Evolutionary conservation across 1,140 invertebrate species (phyloP).

Genomic region (Apis cerana): DNA sequence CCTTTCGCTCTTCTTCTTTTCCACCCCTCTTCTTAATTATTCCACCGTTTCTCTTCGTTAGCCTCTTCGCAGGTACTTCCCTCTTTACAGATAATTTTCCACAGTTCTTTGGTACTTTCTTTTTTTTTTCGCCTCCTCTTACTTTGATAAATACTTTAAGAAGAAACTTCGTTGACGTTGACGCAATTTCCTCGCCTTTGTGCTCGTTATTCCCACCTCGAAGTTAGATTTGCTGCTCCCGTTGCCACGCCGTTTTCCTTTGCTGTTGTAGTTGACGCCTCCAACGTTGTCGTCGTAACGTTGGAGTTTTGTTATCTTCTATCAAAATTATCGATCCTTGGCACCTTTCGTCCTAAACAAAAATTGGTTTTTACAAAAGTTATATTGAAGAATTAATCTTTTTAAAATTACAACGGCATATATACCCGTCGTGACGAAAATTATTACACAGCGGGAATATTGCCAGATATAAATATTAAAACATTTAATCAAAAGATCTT

Average conservation of each 20-base stretch:
- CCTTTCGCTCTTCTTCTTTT: no score
- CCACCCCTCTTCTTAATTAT: no score
- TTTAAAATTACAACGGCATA: no score
- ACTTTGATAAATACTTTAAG: slow-evolving; percentile 18
- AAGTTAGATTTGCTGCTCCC: neutral
- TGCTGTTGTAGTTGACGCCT: no score
- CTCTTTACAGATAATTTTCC: neutral
- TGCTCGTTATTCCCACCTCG: neutral
- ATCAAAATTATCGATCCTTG: neutral
- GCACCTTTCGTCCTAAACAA: neutral
- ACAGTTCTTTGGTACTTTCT: slow-evolving; percentile 26
- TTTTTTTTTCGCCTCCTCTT: neutral
- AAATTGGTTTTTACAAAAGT: neutral
- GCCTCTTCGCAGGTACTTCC: neutral
- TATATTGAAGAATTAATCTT: neutral
- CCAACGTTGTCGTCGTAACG: neutral
- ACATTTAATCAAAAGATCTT: no score
- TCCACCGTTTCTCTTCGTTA: neutral
- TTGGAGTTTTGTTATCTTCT: neutral
- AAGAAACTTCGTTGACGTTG: neutral
- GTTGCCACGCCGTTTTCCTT: neutral
- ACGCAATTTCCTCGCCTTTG: neutral
- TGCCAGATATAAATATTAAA: no score
- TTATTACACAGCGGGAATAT: no score
- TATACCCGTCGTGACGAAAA: no score